These are phyloP conservation scores for Pedetes capensis DNA, from an alignment of 2,113 vertebrate genomes.

Conservation along the genomic window DNA sequence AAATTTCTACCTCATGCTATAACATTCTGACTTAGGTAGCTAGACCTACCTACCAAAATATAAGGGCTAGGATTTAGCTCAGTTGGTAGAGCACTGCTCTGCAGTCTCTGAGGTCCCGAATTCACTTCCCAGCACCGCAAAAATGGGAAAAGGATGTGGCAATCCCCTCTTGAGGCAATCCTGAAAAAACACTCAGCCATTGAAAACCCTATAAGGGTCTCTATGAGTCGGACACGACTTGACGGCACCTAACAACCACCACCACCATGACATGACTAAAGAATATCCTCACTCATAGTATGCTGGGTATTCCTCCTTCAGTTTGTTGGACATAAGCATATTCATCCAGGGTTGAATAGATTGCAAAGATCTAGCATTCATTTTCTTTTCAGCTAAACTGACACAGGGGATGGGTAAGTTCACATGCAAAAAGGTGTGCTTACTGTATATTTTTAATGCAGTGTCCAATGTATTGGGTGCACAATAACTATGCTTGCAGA, in stretches of 20 bases:
- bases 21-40: background rate
- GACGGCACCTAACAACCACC: too few relatives aligned
- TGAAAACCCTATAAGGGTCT: too few relatives aligned
- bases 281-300: background rate
- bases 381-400: slow-evolving; percentile 31
- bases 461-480: background rate
- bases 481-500: background rate
- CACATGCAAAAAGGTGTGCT: background rate
- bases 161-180: too few relatives aligned
- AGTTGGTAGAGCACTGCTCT: too few relatives aligned
- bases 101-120: too few relatives aligned
- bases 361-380: background rate
- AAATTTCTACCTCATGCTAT: background rate
- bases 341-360: background rate
- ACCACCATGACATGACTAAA: background rate
- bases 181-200: too few relatives aligned
- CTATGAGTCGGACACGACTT: too few relatives aligned
- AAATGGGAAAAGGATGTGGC: too few relatives aligned
- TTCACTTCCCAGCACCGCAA: too few relatives aligned
- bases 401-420: background rate
- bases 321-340: background rate
- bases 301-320: background rate
- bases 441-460: background rate
- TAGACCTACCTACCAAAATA: background rate
- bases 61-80: too few relatives aligned